Conservation (phyloP, 2,113 vertebrate species). For the Progne subis region DNA sequence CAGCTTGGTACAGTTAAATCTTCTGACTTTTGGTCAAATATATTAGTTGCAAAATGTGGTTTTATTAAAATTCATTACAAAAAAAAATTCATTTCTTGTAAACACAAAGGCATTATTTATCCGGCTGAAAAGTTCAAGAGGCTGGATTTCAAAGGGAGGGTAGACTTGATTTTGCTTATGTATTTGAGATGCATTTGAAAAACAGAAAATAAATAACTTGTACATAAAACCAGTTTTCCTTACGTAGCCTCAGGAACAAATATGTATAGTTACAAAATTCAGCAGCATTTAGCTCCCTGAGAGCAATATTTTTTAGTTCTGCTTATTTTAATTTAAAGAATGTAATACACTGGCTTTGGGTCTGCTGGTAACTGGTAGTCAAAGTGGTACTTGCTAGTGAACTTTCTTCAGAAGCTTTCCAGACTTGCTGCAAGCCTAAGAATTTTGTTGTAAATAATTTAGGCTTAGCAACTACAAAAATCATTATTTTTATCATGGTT, state of each 20-base stretch:
- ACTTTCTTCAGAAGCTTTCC: background rate
- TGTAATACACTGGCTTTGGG: background rate
- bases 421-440: background rate
- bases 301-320: background rate
- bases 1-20: background rate
- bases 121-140: background rate
- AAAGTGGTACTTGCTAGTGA: background rate
- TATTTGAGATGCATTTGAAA: background rate
- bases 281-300: background rate
- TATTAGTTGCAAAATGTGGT: background rate
- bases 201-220: background rate
- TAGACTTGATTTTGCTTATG: rapidly evolving
- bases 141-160: background rate
- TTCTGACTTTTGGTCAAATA: background rate
- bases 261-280: background rate
- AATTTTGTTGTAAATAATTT: background rate
- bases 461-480: background rate
- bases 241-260: background rate
- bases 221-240: background rate
- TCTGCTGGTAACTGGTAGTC: background rate
- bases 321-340: background rate
- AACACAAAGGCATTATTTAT: background rate
- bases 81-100: background rate
- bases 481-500: rapidly evolving
- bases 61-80: background rate